phyloP scores from a whole-genome alignment of 2,888 invertebrate genomes.

The Troides oblongomaculatus region DNA sequence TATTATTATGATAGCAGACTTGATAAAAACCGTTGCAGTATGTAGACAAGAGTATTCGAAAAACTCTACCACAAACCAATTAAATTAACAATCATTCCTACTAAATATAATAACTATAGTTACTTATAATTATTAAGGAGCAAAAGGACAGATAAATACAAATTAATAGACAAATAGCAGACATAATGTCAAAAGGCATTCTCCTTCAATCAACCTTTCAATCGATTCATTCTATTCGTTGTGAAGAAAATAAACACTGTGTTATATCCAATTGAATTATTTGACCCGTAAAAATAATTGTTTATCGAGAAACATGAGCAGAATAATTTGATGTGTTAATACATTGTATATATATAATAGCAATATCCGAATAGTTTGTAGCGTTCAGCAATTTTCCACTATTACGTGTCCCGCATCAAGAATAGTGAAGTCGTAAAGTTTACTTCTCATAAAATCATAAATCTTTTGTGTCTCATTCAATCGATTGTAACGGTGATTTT shows the following conservation, averaged over 20 bases:
- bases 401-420: constrained; percentile 11
- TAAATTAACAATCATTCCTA: no score
- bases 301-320: neutral
- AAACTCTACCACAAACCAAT: no score
- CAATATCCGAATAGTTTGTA: neutral
- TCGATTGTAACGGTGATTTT: neutral
- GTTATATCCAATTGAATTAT: neutral
- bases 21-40: no score
- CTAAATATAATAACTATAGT: no score
- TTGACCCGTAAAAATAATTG: neutral
- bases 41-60: no score
- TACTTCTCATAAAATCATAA: constrained; percentile 9
- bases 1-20: no score
- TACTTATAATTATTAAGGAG: no score
- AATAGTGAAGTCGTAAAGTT: constrained; percentile 11
- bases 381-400: constrained; percentile 5
- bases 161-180: no score
- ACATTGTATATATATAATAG: neutral
- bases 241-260: neutral
- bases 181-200: no score
- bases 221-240: no score
- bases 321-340: neutral
- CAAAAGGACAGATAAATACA: no score
- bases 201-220: no score
- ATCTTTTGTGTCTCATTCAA: constrained; percentile 5